phyloP scores from a whole-genome alignment of 2,113 vertebrate species.

The Leptodactylus fuscus region DNA sequence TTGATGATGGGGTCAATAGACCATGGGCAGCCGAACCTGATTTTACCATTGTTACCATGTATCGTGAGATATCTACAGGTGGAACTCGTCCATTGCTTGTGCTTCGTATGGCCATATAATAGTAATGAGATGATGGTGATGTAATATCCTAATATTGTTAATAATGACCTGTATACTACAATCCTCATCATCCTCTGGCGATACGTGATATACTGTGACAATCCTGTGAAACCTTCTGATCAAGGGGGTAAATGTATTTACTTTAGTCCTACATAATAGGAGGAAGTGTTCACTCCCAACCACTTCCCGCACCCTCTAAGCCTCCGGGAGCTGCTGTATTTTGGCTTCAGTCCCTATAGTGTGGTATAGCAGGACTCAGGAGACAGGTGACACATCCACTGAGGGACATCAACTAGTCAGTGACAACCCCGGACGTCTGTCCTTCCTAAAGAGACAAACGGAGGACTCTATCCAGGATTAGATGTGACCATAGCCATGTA shows the following conservation, averaged over 20 bases:
- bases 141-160: neutral
- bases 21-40: too few relatives aligned
- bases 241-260: neutral
- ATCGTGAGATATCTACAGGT: too few relatives aligned
- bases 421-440: neutral
- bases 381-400: neutral
- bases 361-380: neutral
- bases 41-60: too few relatives aligned
- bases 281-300: conserved; percentile 27
- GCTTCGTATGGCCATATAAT: too few relatives aligned
- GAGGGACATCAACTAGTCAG: neutral
- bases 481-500: too few relatives aligned
- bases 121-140: too few relatives aligned
- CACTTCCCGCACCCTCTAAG: conserved; percentile 26
- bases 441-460: neutral
- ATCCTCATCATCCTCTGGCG: neutral
- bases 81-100: too few relatives aligned
- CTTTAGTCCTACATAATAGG: neutral
- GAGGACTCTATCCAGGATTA: neutral
- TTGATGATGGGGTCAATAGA: too few relatives aligned
- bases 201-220: neutral
- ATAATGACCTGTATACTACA: neutral
- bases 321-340: neutral
- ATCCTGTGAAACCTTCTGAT: neutral
- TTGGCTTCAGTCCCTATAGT: neutral